Evolutionary conservation across 2,113 vertebrate genomes (phyloP), one percentile per base, ranked within the genome.

Genomic region (Brachypteracias leptosomus): DNA sequence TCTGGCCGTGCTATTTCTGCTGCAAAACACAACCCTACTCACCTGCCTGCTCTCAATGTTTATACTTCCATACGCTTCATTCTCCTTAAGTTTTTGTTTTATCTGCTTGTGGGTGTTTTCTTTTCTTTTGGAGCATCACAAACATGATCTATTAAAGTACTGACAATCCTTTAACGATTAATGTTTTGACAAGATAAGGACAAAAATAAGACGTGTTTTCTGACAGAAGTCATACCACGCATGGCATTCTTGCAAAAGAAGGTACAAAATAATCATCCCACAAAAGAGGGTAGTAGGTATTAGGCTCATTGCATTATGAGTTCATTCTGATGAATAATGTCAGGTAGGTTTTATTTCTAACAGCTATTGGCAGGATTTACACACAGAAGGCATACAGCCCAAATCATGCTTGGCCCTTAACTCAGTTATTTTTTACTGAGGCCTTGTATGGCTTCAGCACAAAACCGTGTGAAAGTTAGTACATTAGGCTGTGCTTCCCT

Each of bases 101-200:
- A 72, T 92, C 90, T 96, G 65, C 80, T 88, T 85, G 92, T 96
- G 74, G 85, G 84, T 70, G 90, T 95, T 92, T 96, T 95, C 89
- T 94, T 97, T 95, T 95, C 88, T 95, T 96, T 91, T 86, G 71
- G 92, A 97, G 95, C 85, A 92, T 96, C 86, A 85, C 94, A 96
- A 89, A 95, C 95, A 79, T 2, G 20, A 97, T 97, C 94, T 97
- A 81, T 85, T 96, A 59, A 92, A 97, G 91, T 89, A 83, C 79
- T 95, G 83, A 89, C 76, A 97, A 71, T 90, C 36, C 65, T 68
- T 74, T 86, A 77, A 83, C 0, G 9, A 92, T 91, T 81, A 95
- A 82, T 95, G 90, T 96, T 96, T 96, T 96, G 96, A 96, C 79
- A 96, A 96, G 86, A 73, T 72, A 95, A 95, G 96, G 96, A 93